phyloP scores from a whole-genome alignment of 2,113 vertebrate genomes.

The Oncorhynchus gorbuscha region DNA sequence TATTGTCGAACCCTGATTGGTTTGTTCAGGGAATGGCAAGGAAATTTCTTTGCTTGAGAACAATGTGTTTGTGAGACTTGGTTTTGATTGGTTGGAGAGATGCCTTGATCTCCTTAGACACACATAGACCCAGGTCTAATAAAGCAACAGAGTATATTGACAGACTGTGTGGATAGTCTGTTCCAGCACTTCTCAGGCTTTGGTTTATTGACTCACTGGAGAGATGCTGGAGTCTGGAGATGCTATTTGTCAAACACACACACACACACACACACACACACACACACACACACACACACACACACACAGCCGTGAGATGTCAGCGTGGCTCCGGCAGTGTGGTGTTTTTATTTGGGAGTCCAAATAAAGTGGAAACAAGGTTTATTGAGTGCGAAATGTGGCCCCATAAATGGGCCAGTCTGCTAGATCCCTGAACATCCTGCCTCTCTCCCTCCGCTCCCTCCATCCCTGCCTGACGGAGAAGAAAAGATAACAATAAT shows the following conservation, averaged over 20 bases:
- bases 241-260: conserved; percentile 35
- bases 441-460: background rate
- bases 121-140: conserved; percentile 9
- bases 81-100: background rate
- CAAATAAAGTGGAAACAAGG: conserved; percentile 35
- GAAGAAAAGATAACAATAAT: conserved; percentile 51
- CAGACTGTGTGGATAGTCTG: conserved; percentile 2
- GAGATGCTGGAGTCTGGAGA: conserved; percentile 21
- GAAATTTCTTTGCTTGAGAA: too few relatives aligned
- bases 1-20: too few relatives aligned
- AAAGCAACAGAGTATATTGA: conserved; percentile 30
- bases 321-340: background rate
- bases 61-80: too few relatives aligned
- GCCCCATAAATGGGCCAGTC: conserved; percentile 38
- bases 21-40: too few relatives aligned
- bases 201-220: conserved; percentile 42
- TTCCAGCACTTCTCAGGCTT: conserved; percentile 22
- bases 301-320: background rate
- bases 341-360: background rate
- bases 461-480: conserved; percentile 19
- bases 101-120: conserved; percentile 26
- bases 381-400: conserved; percentile 35
- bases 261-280: background rate
- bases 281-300: background rate
- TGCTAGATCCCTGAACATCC: conserved; percentile 16